Evolutionary conservation across 2,797 vertebrate genomes (phyloP).

Genomic region (Bovichtus diacanthus): DNA sequence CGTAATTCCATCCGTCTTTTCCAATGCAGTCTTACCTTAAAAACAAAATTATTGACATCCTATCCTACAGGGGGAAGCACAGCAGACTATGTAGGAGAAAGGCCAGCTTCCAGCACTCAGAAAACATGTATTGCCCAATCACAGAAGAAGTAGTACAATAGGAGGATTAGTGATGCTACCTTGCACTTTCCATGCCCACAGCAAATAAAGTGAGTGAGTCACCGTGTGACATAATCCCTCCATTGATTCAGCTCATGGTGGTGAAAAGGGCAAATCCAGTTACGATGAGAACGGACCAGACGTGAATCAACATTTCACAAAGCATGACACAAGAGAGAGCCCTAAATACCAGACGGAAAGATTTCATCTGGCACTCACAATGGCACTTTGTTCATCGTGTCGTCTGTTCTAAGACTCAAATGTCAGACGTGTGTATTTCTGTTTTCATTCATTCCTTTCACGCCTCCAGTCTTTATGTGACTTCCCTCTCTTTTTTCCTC

Average conservation of each 20-base stretch:
- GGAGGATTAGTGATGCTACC: slow-evolving; percentile 62
- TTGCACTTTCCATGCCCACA: slow-evolving; percentile 45
- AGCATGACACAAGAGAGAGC: slow-evolving; percentile 31
- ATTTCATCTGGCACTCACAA: background rate
- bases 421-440: slow-evolving; percentile 78
- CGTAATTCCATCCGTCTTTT: slow-evolving; percentile 50
- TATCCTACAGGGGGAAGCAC: slow-evolving; percentile 35
- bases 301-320: slow-evolving; percentile 47
- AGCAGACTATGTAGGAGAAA: slow-evolving; percentile 29
- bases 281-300: slow-evolving; percentile 30
- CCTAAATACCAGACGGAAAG: slow-evolving; percentile 12
- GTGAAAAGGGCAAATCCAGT: slow-evolving; percentile 58
- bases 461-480: slow-evolving; percentile 60
- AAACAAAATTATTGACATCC: slow-evolving; percentile 44
- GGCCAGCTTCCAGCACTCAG: slow-evolving; percentile 42
- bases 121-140: slow-evolving; percentile 48
- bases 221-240: slow-evolving; percentile 56
- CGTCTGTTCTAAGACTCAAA: slow-evolving; percentile 15
- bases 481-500: slow-evolving; percentile 57
- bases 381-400: slow-evolving; percentile 3
- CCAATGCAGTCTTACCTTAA: slow-evolving; percentile 47
- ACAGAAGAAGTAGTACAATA: slow-evolving; percentile 44
- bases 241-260: slow-evolving; percentile 45
- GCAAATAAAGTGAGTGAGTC: slow-evolving; percentile 62
- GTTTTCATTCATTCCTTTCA: slow-evolving; percentile 51